Evolutionary conservation across 2,888 invertebrate species (phyloP).

Genomic region (Celastrina argiolus): DNA sequence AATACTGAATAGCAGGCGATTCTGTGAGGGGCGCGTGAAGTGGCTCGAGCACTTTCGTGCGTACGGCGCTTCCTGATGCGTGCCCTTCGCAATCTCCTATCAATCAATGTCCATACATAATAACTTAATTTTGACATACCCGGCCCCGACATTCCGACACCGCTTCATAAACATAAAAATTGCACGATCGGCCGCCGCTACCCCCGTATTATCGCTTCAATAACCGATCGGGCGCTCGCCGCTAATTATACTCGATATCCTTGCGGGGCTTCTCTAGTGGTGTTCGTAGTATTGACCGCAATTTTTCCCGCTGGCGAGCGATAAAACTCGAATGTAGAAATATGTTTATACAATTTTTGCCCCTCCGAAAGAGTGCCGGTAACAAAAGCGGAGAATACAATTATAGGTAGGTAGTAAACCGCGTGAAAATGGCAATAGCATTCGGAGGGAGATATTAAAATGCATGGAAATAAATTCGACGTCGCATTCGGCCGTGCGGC

Average conservation of each 20-base stretch:
- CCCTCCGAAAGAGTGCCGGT: slow-evolving; percentile 40
- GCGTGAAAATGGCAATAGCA: slow-evolving; percentile 76
- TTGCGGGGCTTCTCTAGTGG: slow-evolving; percentile 63
- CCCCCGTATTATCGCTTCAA: slow-evolving; percentile 52
- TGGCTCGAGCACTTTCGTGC: slow-evolving; percentile 43
- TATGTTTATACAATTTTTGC: not conserved
- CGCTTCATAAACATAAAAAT: slow-evolving; percentile 57
- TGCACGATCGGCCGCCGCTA: slow-evolving; percentile 48
- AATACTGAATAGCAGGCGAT: slow-evolving; percentile 6
- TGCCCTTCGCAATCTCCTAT: slow-evolving; percentile 58
- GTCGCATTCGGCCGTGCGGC: slow-evolving; percentile 77
- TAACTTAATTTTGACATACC: slow-evolving; percentile 70
- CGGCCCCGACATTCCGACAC: slow-evolving; percentile 46
- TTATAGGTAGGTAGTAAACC: slow-evolving; percentile 60
- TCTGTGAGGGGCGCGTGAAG: not conserved
- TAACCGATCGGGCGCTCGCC: slow-evolving; percentile 43
- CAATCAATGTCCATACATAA: slow-evolving; percentile 70
- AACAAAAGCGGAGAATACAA: slow-evolving; percentile 51
- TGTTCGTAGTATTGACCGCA: slow-evolving; percentile 47
- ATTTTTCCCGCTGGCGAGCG: not conserved
- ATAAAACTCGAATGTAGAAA: not conserved
- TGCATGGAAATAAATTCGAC: slow-evolving; percentile 79
- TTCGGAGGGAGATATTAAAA: slow-evolving; percentile 78
- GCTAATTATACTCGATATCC: slow-evolving; percentile 56
- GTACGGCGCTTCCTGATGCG: slow-evolving; percentile 58